Percentiles rank a stretch among this genome's conserved stretches.
phyloP scores from a whole-genome alignment of 1,140 invertebrate genomes.

The Drosophila virilis region DNA sequence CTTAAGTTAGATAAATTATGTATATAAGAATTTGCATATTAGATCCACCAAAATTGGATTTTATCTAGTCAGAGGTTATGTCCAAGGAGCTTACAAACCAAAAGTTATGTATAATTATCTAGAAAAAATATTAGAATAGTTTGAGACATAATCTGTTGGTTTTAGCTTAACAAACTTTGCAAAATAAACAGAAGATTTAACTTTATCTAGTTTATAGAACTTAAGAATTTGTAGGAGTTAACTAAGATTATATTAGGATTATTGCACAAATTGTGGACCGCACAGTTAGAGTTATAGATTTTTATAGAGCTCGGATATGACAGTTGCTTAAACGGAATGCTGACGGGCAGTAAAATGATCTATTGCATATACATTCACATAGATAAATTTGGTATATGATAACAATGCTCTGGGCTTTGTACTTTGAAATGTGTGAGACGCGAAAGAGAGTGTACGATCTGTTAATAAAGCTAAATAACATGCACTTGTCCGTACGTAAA shows the following conservation, averaged over 20 bases:
- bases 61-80: too few relatives aligned
- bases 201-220: too few relatives aligned
- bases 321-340: slow-evolving; percentile 28
- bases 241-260: not conserved
- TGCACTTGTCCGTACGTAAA: slow-evolving; percentile 48
- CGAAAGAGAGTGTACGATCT: slow-evolving; percentile 34
- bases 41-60: not conserved
- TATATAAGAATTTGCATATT: not conserved
- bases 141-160: slow-evolving; percentile 5
- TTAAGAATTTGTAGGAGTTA: not conserved
- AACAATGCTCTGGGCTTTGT: slow-evolving; percentile 64
- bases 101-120: too few relatives aligned
- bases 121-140: not conserved
- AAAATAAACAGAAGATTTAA: not conserved
- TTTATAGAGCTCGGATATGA: not conserved
- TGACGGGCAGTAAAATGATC: slow-evolving; percentile 25
- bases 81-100: too few relatives aligned
- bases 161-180: not conserved
- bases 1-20: not conserved
- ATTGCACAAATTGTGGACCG: slow-evolving; percentile 34
- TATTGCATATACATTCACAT: slow-evolving; percentile 18
- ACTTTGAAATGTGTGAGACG: slow-evolving; percentile 56
- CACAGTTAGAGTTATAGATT: not conserved
- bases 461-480: slow-evolving; percentile 66
- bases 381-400: slow-evolving; percentile 19